Evolutionary conservation across 2,888 invertebrate species (phyloP).

Genomic region (Zhuqinia jingwanae): DNA sequence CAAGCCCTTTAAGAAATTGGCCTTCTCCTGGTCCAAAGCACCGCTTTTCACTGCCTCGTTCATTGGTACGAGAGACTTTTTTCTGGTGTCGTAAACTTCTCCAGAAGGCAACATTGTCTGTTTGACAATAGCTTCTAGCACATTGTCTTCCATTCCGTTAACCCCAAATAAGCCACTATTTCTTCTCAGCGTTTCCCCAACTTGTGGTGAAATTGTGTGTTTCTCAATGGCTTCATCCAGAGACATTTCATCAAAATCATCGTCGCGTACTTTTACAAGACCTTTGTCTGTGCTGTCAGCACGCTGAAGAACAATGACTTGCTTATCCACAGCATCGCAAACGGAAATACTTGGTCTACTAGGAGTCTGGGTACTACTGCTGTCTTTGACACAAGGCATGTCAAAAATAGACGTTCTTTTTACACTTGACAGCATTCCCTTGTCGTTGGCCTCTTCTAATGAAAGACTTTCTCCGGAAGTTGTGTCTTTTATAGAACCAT

Average conservation of each 20-base stretch:
- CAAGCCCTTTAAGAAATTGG: slow-evolving; percentile 91
- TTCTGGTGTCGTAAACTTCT: slow-evolving; percentile 89
- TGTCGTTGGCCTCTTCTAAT: slow-evolving; percentile 93
- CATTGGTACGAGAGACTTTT: slow-evolving; percentile 88
- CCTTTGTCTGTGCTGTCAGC: slow-evolving; percentile 80
- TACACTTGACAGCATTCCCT: slow-evolving; percentile 93
- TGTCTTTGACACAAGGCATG: slow-evolving; percentile 93
- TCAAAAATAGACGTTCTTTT: slow-evolving; percentile 94
- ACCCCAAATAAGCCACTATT: slow-evolving; percentile 73
- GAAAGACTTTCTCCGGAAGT: slow-evolving; percentile 87
- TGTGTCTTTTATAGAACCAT: slow-evolving; percentile 85
- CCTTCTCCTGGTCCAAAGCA: slow-evolving; percentile 93
- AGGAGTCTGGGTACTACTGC: slow-evolving; percentile 83
- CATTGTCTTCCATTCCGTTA: slow-evolving; percentile 81
- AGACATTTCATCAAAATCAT: slow-evolving; percentile 79
- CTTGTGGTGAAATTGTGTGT: slow-evolving; percentile 88
- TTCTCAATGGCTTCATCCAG: slow-evolving; percentile 90
- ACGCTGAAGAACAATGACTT: slow-evolving; percentile 81
- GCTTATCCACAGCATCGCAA: slow-evolving; percentile 89
- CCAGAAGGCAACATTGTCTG: slow-evolving; percentile 94
- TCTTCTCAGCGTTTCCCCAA: slow-evolving; percentile 81
- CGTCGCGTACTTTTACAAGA: slow-evolving; percentile 82
- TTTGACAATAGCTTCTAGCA: slow-evolving; percentile 93
- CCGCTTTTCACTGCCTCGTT: slow-evolving; percentile 93
- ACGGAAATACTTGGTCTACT: slow-evolving; percentile 90